These are phyloP conservation scores for Lutraria lutraria DNA, from an alignment of 2,888 invertebrate species.

Conservation along the genomic window DNA sequence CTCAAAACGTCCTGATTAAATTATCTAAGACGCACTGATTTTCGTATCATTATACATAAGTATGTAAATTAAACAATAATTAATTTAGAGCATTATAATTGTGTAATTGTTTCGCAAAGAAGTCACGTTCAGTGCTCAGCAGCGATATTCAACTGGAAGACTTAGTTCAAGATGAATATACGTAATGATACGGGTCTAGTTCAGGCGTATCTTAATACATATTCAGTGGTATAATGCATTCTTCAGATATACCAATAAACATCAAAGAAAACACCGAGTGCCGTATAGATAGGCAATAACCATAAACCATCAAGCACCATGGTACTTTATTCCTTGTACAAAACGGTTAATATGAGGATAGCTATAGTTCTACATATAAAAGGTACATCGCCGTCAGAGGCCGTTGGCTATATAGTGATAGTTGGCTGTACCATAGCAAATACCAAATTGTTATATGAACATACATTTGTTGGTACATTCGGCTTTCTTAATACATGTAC, in stretches of 20 bases:
- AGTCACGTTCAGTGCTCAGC: neutral
- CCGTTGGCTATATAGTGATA: too few species aligned
- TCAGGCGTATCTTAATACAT: conserved; percentile 12
- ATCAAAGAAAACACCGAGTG: neutral
- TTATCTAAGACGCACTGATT: neutral
- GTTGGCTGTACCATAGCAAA: too few species aligned
- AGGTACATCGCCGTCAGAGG: neutral
- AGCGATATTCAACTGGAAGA: neutral
- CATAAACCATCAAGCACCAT: neutral
- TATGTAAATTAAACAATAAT: neutral
- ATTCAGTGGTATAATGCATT: neutral
- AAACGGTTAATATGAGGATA: neutral
- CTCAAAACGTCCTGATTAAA: neutral
- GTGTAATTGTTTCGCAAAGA: neutral
- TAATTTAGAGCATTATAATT: neutral
- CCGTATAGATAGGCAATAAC: neutral
- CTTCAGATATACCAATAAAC: conserved; percentile 24
- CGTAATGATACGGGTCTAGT: neutral
- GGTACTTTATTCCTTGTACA: neutral
- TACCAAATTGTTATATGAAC: too few species aligned
- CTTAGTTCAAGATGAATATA: neutral
- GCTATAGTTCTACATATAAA: neutral
- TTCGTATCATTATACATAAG: neutral
- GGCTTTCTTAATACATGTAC: too few species aligned
- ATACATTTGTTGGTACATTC: too few species aligned